phyloP scores from a whole-genome alignment of 2,113 vertebrate genomes.

The Eulemur rufifrons region DNA sequence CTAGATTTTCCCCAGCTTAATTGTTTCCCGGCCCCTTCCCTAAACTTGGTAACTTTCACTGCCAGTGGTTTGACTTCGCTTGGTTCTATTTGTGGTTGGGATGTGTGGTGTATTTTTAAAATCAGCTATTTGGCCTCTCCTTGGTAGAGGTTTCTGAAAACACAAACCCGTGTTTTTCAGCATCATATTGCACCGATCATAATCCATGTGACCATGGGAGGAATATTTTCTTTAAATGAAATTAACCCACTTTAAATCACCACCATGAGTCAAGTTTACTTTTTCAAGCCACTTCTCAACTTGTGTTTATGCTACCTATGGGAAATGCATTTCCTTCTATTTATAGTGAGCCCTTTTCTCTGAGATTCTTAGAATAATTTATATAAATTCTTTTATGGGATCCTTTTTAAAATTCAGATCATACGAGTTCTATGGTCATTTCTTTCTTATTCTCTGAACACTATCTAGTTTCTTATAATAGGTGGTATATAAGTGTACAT shows the following conservation, averaged over 20 bases:
- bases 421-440: neutral
- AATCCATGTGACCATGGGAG: neutral
- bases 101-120: neutral
- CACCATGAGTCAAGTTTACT: neutral
- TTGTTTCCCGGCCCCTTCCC: constrained; percentile 53
- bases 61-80: neutral
- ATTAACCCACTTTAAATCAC: constrained; percentile 11
- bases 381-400: neutral
- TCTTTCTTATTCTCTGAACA: constrained; percentile 4
- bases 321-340: constrained; percentile 2
- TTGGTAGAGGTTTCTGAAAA: neutral
- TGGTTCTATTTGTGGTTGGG: neutral
- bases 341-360: neutral
- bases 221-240: constrained; percentile 14
- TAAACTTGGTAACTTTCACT: constrained; percentile 57
- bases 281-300: neutral
- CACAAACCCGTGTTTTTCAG: neutral
- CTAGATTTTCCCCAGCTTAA: constrained; percentile 64
- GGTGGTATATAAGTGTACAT: neutral
- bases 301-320: neutral
- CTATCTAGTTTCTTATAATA: neutral
- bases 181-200: neutral
- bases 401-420: neutral
- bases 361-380: constrained; percentile 25
- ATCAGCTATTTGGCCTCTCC: neutral